Evolutionary conservation across 1,140 invertebrate species (phyloP), one percentile per base, ranked within the genome.

Genomic region (Pararge aegeria): DNA sequence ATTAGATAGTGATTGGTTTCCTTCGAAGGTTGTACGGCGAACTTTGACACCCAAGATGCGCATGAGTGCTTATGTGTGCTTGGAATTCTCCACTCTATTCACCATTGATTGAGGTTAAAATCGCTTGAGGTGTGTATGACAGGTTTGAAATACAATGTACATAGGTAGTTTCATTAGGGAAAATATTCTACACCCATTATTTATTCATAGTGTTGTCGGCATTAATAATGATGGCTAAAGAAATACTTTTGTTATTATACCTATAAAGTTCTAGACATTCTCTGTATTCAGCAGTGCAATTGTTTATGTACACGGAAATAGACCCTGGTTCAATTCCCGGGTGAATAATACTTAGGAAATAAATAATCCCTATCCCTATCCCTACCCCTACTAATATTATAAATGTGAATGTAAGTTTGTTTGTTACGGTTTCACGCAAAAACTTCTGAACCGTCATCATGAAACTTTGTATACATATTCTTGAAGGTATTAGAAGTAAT

Each of bases 1-100:
- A 75, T 81, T 81, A 79, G 74, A 77, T 78, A 73, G 73, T 81
- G 78, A 78, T 78, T 78, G 77, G 75, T 68, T 82, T 70, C 70
- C 58, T 69, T 64, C 44, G 79, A 82, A 82, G 79, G 79, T 62
- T 78, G 69, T 34, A 48, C 40, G 13, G 63, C 73, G 77, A 82
- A 74, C 77, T 80, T 73, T 82, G 75, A 82, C 76, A 68, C 61
- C 61, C 29, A 70, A 55, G 67, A 67, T 66, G 66, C 53, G 63
- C 57, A 62, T 71, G 73, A 66, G 70, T 73, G 30, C 10, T 10
- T 2, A 52, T 5, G 7, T 18, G 10, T 12, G 15, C 12, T n/a
- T 18, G 9, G 13, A n/a, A 5, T 37, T 37, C 13, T 37, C 19
- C 19, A 12, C 30, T 37, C 37, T 52, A 37, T 37, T 37, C 5